phyloP scores from a whole-genome alignment of 2,797 vertebrate genomes.

The Lagothrix lagotricha region DNA sequence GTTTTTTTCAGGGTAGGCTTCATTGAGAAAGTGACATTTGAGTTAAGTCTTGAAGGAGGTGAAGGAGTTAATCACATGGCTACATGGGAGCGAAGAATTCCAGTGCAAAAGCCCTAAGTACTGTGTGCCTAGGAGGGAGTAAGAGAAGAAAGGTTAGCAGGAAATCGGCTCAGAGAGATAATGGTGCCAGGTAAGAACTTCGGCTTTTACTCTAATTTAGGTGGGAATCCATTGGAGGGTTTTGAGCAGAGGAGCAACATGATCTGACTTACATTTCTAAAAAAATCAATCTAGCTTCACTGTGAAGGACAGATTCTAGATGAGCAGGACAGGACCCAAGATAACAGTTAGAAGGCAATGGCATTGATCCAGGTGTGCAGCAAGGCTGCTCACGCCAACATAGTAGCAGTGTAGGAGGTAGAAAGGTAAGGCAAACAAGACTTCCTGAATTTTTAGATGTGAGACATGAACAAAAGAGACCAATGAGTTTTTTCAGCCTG shows the following conservation, averaged over 20 bases:
- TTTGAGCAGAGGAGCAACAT: background rate
- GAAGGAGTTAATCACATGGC: background rate
- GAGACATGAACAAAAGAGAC: background rate
- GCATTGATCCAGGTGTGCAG: background rate
- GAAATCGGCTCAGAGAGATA: background rate
- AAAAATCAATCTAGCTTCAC: no score
- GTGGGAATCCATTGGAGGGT: background rate
- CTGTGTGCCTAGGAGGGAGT: background rate
- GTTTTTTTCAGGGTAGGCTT: background rate
- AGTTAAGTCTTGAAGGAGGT: background rate
- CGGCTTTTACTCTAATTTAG: background rate
- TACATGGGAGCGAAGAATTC: background rate
- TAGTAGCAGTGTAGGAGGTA: no score
- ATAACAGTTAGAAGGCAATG: background rate
- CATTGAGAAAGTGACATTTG: background rate
- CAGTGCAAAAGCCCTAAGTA: background rate
- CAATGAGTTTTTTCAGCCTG: background rate
- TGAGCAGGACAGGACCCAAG: background rate
- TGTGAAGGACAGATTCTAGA: background rate
- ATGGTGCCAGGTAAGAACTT: background rate
- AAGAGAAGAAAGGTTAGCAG: background rate
- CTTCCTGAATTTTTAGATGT: background rate
- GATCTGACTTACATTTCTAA: background rate
- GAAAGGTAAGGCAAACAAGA: background rate
- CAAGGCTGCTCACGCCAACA: background rate